Conservation (phyloP, 2,797 vertebrate species). For the Lepidocolaptes lacrymiger region DNA sequence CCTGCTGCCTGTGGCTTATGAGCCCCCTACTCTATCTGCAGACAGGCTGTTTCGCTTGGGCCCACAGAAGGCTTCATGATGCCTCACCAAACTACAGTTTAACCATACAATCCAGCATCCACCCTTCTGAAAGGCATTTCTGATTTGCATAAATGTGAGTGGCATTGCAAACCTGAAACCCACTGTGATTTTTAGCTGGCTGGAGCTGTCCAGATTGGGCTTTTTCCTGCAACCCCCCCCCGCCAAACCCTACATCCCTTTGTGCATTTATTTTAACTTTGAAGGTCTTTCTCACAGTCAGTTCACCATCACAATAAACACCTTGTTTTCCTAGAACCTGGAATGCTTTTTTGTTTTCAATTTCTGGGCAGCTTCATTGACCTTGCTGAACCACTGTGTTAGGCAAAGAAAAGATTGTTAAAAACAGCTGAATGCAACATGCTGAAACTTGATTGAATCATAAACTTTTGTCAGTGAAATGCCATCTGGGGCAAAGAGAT, state of each 20-base stretch:
- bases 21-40: not conserved
- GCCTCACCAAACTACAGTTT: not conserved
- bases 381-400: accelerated
- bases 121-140: not conserved
- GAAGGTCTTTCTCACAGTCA: not conserved
- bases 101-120: accelerated
- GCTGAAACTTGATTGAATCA: not conserved
- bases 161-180: not conserved
- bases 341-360: not conserved
- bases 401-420: not conserved
- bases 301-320: not conserved
- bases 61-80: accelerated
- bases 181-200: accelerated
- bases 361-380: not conserved
- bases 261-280: not conserved
- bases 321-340: not conserved
- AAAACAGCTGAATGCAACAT: not conserved
- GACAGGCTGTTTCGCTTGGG: not conserved
- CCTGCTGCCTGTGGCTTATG: not conserved
- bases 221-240: not conserved
- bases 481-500: not conserved
- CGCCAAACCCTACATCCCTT: not conserved
- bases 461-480: not conserved
- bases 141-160: not conserved
- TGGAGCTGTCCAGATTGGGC: not conserved